These are phyloP conservation scores for Myocastor coypus DNA, from an alignment of 2,113 vertebrate species.

Conservation along the genomic window DNA sequence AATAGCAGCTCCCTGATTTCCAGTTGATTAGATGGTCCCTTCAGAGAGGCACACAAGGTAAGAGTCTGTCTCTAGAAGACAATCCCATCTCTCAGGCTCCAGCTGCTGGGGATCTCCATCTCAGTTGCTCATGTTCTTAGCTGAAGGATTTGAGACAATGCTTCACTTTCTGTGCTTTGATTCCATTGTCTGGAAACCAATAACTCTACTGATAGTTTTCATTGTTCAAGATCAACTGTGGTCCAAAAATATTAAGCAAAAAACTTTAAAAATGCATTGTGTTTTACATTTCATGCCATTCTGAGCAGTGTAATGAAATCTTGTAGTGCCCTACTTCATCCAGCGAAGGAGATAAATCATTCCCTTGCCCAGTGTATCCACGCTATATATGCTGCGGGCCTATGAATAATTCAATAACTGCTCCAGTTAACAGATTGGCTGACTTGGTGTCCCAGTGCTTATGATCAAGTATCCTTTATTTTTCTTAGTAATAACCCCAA, in stretches of 20 bases:
- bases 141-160: background rate
- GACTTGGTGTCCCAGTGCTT: background rate
- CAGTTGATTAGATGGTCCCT: background rate
- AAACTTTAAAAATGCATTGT: background rate
- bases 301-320: background rate
- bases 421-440: background rate
- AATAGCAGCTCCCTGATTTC: background rate
- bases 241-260: background rate
- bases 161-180: background rate
- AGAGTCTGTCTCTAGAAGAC: background rate
- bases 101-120: accelerated
- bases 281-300: background rate
- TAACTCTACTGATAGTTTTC: background rate
- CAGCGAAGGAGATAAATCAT: background rate
- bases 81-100: background rate
- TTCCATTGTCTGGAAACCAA: background rate
- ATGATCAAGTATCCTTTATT: background rate
- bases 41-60: background rate
- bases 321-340: background rate
- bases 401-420: background rate
- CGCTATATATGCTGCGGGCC: background rate
- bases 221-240: background rate
- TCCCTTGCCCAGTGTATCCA: background rate
- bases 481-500: background rate
- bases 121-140: background rate